These are phyloP conservation scores for Diadema setosum DNA, from an alignment of 35 echinoderm and acorn worm species.

Conservation along the genomic window DNA sequence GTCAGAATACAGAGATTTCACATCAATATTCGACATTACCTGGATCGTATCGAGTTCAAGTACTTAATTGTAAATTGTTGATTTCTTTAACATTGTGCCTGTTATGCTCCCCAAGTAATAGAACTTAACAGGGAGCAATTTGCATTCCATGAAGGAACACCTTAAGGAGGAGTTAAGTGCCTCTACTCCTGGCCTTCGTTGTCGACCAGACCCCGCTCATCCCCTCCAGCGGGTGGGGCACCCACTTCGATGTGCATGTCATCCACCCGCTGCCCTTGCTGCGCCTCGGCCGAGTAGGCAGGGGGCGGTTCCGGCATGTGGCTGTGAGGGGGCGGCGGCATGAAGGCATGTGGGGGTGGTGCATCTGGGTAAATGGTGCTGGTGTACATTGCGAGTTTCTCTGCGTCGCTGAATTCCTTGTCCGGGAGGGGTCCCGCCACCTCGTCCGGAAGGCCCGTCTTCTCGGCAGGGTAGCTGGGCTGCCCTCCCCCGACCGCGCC, in stretches of 20 bases:
- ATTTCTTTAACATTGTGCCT: no score
- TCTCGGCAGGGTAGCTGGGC: not conserved
- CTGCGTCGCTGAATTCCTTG: not conserved
- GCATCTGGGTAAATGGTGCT: not conserved
- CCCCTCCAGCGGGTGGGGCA: not conserved
- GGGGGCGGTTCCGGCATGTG: slow-evolving; percentile 11
- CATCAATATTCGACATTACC: no score
- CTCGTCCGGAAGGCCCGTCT: not conserved
- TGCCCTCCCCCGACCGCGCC: not conserved
- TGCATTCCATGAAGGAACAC: no score
- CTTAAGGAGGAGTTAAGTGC: no score
- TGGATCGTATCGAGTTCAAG: no score
- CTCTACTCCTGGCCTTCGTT: not conserved
- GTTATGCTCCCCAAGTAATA: no score
- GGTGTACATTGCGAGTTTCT: slow-evolving; percentile 6
- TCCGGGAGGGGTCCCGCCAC: not conserved
- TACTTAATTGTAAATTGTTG: no score
- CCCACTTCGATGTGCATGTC: not conserved
- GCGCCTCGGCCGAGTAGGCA: not conserved
- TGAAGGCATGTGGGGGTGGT: not conserved
- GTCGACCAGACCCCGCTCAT: not conserved
- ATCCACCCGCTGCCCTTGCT: not conserved
- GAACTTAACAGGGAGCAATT: no score
- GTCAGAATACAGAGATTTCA: no score
- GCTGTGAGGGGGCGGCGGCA: not conserved